Conservation (phyloP, 2,113 vertebrate species). For the Onychorhynchus coronatus region DNA sequence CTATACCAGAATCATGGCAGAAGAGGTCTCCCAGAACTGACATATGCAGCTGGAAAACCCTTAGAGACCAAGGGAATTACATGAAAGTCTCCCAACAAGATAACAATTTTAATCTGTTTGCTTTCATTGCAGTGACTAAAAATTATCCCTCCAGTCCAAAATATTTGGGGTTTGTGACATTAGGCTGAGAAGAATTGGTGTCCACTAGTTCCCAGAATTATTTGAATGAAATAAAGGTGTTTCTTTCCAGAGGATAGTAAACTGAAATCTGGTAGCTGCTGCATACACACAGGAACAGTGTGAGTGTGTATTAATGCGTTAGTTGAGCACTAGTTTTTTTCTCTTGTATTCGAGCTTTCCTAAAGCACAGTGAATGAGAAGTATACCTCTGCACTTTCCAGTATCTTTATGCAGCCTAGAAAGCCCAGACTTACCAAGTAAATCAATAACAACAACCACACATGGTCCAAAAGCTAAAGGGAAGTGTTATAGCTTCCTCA, state of each 20-base stretch:
- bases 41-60: neutral
- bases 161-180: neutral
- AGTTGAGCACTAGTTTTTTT: neutral
- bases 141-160: neutral
- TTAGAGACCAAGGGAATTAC: neutral
- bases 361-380: neutral
- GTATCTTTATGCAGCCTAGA: neutral
- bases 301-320: neutral
- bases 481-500: neutral
- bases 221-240: neutral
- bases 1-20: neutral
- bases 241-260: neutral
- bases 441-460: fast-evolving
- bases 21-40: neutral
- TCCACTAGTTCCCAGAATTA: neutral
- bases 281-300: neutral
- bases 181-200: neutral
- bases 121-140: neutral
- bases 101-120: neutral
- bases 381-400: neutral
- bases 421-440: neutral
- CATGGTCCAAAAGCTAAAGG: neutral
- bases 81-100: neutral
- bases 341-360: neutral
- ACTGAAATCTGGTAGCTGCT: neutral